phyloP scores from a whole-genome alignment of 1,140 invertebrate genomes.

The Drosophila lowei region DNA sequence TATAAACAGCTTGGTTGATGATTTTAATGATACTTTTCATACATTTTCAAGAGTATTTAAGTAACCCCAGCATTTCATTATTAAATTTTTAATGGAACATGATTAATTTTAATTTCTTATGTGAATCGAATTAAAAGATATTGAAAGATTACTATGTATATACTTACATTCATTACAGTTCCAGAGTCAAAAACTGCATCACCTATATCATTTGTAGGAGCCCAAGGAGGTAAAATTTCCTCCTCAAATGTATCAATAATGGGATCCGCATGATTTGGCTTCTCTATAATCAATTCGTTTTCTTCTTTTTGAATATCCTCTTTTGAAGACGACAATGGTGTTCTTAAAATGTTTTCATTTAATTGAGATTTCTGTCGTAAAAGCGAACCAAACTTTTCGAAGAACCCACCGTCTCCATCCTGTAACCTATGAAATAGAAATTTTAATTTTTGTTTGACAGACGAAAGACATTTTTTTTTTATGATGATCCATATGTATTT shows the following conservation, averaged over 20 bases:
- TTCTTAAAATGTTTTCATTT: conserved; percentile 84
- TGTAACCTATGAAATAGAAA: conserved; percentile 85
- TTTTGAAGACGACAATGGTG: conserved; percentile 84
- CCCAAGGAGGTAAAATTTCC: not conserved
- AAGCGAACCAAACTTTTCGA: conserved; percentile 90
- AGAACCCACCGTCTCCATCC: conserved; percentile 90
- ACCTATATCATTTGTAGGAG: conserved; percentile 47
- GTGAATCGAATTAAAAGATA: not conserved
- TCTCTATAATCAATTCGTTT: conserved; percentile 44
- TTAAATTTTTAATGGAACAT: too few relatives aligned
- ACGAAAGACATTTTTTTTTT: conserved; percentile 3
- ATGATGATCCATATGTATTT: not conserved
- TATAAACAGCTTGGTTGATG: too few relatives aligned
- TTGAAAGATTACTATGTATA: not conserved
- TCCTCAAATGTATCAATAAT: conserved; percentile 26
- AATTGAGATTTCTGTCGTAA: conserved; percentile 86
- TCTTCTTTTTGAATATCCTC: conserved; percentile 47
- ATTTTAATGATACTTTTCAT: too few relatives aligned
- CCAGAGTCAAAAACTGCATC: conserved; percentile 66
- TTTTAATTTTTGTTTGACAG: not conserved
- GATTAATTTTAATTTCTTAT: too few relatives aligned
- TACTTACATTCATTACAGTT: conserved; percentile 89
- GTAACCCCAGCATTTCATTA: too few relatives aligned
- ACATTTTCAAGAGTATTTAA: too few relatives aligned
- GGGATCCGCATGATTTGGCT: conserved; percentile 19